These are phyloP conservation scores for Etheostoma nigrum DNA, from an alignment of 2,797 vertebrate species.

Conservation along the genomic window DNA sequence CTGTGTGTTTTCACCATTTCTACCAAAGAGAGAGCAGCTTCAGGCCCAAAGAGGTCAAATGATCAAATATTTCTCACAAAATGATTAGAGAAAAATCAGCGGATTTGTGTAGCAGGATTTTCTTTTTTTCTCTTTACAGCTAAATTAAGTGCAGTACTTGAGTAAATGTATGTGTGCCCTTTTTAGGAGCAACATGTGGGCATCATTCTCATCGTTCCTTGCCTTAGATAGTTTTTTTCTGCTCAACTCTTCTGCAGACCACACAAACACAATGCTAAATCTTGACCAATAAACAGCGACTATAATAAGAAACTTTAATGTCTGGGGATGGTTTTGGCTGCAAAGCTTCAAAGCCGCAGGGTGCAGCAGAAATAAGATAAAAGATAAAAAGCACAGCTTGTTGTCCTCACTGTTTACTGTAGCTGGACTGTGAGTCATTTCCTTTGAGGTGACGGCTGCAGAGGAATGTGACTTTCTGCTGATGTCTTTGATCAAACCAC, in stretches of 20 bases:
- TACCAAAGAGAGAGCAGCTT: background rate
- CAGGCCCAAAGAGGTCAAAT: background rate
- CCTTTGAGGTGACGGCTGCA: slow-evolving; percentile 62
- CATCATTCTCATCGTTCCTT: slow-evolving; percentile 32
- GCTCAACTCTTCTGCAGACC: slow-evolving; percentile 14
- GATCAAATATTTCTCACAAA: background rate
- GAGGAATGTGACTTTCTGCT: slow-evolving; percentile 65
- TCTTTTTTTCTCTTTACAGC: background rate
- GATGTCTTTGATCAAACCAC: slow-evolving; percentile 61
- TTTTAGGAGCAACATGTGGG: slow-evolving; percentile 13
- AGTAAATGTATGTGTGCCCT: background rate
- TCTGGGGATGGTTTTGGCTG: slow-evolving; percentile 65
- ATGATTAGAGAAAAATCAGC: background rate
- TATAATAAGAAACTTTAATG: slow-evolving; percentile 55
- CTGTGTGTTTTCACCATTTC: background rate
- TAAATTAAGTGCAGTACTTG: background rate
- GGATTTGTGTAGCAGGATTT: background rate
- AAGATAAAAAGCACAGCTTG: slow-evolving; percentile 79
- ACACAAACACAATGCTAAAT: slow-evolving; percentile 50
- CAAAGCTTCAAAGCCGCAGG: slow-evolving; percentile 66
- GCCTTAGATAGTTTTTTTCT: slow-evolving; percentile 13
- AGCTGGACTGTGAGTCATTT: slow-evolving; percentile 59
- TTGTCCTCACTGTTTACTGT: slow-evolving; percentile 71
- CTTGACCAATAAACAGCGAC: slow-evolving; percentile 58
- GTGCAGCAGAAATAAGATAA: slow-evolving; percentile 70